Evolutionary conservation across 2,888 invertebrate species (phyloP), one percentile per base, ranked within the genome.

Genomic region (Spatulosminthurus flaviceps): DNA sequence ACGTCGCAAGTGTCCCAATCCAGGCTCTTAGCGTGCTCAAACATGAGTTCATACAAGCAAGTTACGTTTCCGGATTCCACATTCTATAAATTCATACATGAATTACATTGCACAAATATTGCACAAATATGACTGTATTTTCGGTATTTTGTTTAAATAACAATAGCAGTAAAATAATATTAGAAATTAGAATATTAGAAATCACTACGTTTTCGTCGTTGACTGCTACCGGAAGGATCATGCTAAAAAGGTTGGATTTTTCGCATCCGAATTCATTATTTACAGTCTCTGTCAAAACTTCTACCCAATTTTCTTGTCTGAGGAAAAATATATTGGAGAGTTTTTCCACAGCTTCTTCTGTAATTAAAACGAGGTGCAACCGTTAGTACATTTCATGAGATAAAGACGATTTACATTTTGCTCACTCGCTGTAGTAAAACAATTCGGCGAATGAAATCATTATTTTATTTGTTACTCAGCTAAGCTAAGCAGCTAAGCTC

Each of bases 1-100:
- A 88, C 86, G 79, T 89, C 89, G 84, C 88, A 88, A 1, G 89
- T 89, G 82, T 90, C 90, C 89, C 90, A 90, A 76, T 89, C 88
- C 86, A 89, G 88, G 22, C 87, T 85, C 79, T 87, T 87, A 4
- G 87, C 87, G 73, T 87, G 86, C 79, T 89, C 88, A 81, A 88
- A 86, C 86, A 89, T 87, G 73, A 87, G 86, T 34, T 86, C 87
- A 79, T 88, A 89, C 72, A 88, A 42, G 73, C 83, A 84, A 0
- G 83, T 83, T 0, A 84, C 79, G 28, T 76, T 82, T 22, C 78
- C 80, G 61, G 74, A 28, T 51, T 82, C 61, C 22, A 71, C 21
- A 34, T 24, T 21, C 60, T 67, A 21, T 4, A 43, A 29, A 43
- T 34, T 34, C 9, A 9, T n/a, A n/a, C n/a, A n/a, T n/a, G n/a